A percentile compares a stretch with the other conserved stretches of the same genome.
phyloP scores from a whole-genome alignment of 2,888 invertebrate genomes.

The Ichneumon xanthorius region DNA sequence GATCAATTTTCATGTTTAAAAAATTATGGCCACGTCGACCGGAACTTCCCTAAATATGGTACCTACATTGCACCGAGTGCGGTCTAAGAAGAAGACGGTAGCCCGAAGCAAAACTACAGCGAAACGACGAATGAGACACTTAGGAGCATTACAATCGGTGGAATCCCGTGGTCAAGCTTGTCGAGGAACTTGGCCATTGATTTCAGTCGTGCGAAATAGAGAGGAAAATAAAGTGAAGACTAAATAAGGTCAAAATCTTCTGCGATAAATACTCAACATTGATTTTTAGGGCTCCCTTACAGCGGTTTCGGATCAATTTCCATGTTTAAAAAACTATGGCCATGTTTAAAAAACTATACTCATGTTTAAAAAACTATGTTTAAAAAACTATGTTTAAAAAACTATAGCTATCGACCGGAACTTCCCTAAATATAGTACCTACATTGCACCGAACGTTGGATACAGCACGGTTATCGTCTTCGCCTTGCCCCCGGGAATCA shows the following conservation, averaged over 20 bases:
- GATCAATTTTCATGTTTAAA: no score
- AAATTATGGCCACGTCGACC: no score
- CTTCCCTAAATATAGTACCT: not conserved
- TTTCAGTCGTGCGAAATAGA: not conserved
- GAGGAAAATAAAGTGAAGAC: not conserved
- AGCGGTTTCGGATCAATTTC: no score
- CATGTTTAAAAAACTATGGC: no score
- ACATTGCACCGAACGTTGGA: not conserved
- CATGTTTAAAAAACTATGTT: not conserved
- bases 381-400: not conserved
- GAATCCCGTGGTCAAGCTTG: not conserved
- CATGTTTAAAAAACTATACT: no score
- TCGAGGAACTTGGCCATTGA: not conserved
- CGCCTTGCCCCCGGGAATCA: not conserved
- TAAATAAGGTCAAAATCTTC: no score
- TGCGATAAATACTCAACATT: not conserved
- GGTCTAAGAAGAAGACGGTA: not conserved
- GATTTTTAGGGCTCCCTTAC: not conserved
- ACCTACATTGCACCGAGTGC: no score
- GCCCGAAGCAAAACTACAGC: not conserved
- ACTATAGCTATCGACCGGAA: not conserved
- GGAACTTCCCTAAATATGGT: no score
- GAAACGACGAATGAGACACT: constrained; percentile 11
- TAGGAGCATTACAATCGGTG: not conserved
- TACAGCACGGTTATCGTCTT: not conserved